Evolutionary conservation across 2,113 vertebrate genomes (phyloP).

Genomic region (Gymnocephalus cernua): DNA sequence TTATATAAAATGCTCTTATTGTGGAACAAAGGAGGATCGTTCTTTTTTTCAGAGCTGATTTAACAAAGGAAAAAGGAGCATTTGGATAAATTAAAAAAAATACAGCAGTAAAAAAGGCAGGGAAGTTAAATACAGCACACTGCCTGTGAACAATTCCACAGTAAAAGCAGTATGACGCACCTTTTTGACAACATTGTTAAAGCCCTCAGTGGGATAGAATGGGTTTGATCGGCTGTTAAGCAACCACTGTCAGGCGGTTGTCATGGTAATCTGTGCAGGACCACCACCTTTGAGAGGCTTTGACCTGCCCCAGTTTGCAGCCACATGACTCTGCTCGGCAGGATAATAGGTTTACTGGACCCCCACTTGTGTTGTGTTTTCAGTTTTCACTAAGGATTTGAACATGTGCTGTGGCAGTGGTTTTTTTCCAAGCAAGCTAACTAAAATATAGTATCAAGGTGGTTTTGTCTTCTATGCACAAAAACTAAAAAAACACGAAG

Average conservation of each 20-base stretch:
- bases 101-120: background rate
- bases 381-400: conserved; percentile 29
- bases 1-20: background rate
- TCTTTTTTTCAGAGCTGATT: background rate
- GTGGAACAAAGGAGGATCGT: background rate
- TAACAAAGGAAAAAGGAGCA: background rate
- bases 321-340: conserved; percentile 40
- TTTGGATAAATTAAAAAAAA: background rate
- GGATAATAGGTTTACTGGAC: conserved; percentile 37
- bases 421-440: background rate
- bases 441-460: background rate
- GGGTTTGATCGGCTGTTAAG: conserved; percentile 54
- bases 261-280: conserved; percentile 53
- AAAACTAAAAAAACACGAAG: background rate
- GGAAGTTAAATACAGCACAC: conserved; percentile 8
- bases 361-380: conserved; percentile 17
- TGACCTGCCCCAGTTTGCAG: conserved; percentile 33
- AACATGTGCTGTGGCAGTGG: background rate
- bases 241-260: conserved; percentile 54
- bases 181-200: conserved; percentile 33
- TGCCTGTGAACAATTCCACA: conserved; percentile 35
- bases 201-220: conserved; percentile 32
- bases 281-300: conserved; percentile 47
- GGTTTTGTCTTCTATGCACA: background rate
- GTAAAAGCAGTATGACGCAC: conserved; percentile 2